Evolutionary conservation across 35 echinoderm and acorn worm genomes (phyloP).

Genomic region (Diadema setosum): DNA sequence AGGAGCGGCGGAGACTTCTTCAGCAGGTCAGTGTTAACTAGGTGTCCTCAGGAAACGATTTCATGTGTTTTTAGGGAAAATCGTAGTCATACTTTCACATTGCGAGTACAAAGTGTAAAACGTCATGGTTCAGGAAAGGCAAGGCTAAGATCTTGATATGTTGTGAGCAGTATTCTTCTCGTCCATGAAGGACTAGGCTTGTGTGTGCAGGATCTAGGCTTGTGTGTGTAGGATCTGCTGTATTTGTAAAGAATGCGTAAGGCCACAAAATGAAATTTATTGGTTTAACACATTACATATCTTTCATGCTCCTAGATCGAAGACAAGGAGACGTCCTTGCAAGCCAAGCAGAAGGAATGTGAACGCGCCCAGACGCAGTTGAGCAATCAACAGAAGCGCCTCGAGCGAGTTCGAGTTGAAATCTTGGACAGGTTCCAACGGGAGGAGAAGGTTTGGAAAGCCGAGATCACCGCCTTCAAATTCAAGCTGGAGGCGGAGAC

Average conservation of each 20-base stretch:
- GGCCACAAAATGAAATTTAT: too few relatives aligned
- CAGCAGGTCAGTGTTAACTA: constrained; percentile 66
- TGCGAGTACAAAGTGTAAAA: too few relatives aligned
- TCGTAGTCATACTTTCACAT: too few relatives aligned
- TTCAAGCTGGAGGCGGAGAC: constrained; percentile 91
- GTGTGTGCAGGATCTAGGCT: too few relatives aligned
- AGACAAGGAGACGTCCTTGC: constrained; percentile 56
- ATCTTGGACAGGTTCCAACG: constrained; percentile 45
- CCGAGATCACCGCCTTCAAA: constrained; percentile 61
- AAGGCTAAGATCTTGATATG: too few relatives aligned
- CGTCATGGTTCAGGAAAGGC: too few relatives aligned
- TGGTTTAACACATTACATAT: not conserved
- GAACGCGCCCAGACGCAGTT: constrained; percentile 39
- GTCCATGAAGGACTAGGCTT: too few relatives aligned
- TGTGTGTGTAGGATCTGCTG: too few relatives aligned
- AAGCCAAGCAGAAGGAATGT: constrained; percentile 19
- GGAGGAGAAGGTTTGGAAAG: constrained; percentile 89
- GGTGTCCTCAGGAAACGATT: too few relatives aligned
- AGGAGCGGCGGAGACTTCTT: constrained; percentile 70
- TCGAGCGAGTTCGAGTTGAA: constrained; percentile 54
- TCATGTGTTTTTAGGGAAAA: too few relatives aligned
- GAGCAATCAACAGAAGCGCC: constrained; percentile 49
- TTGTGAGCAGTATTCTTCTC: too few relatives aligned
- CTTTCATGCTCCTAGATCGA: constrained; percentile 64
- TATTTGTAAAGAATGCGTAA: too few relatives aligned